These are phyloP conservation scores for Drosophila subquinaria DNA, from an alignment of 2,888 invertebrate species.

Conservation along the genomic window DNA sequence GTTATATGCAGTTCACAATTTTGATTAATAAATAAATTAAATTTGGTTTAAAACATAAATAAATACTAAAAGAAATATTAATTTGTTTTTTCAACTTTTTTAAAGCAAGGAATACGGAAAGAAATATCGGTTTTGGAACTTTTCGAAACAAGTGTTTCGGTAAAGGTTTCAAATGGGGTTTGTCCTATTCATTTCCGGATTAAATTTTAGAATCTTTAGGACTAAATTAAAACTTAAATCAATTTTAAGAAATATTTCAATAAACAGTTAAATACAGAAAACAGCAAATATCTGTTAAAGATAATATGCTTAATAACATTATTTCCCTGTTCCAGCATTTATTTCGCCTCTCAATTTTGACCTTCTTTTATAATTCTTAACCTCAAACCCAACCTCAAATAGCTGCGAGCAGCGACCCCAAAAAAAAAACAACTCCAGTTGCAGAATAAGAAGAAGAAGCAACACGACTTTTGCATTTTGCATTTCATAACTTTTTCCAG, in stretches of 20 bases:
- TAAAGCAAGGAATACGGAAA: no score
- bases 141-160: no score
- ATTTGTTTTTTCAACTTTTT: neutral
- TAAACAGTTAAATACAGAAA: no score
- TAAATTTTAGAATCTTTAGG: no score
- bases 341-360: conserved; percentile 8
- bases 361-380: conserved; percentile 8
- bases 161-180: no score
- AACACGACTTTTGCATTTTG: conserved; percentile 77
- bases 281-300: no score
- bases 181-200: no score
- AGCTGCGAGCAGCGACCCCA: conserved; percentile 2
- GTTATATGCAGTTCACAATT: neutral
- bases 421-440: conserved; percentile 38
- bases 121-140: no score
- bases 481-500: conserved; percentile 67
- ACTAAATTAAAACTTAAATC: no score
- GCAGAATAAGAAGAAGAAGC: conserved; percentile 17
- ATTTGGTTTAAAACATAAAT: neutral
- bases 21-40: neutral
- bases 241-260: no score
- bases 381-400: conserved; percentile 23
- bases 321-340: neutral
- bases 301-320: no score
- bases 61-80: neutral